Conservation (phyloP, 1,140 invertebrate genomes). For the Maniola jurtina region DNA sequence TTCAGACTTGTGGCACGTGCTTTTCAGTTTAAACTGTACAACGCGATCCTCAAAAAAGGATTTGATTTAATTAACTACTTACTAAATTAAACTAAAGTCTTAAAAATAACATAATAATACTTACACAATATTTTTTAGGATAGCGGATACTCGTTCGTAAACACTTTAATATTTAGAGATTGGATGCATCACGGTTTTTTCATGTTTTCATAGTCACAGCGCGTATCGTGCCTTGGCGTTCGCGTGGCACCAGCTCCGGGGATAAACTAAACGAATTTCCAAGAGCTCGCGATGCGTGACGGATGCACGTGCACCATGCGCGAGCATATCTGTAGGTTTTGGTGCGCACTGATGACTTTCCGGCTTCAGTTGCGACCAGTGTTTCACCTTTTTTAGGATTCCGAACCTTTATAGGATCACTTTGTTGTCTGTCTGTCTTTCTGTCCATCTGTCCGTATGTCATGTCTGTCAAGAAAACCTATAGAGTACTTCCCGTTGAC, state of each 20-base stretch:
- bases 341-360: slow-evolving; percentile 16
- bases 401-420: too few species aligned
- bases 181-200: slow-evolving; percentile 17
- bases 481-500: too few species aligned
- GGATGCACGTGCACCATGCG: slow-evolving; percentile 61
- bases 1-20: too few species aligned
- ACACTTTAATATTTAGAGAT: slow-evolving; percentile 22
- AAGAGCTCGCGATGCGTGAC: slow-evolving; percentile 65
- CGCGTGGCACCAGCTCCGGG: slow-evolving; percentile 55
- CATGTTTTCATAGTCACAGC: slow-evolving; percentile 53
- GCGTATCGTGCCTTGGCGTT: slow-evolving; percentile 56
- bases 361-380: slow-evolving; percentile 4
- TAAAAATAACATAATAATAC: background rate
- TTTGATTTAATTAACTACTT: too few species aligned
- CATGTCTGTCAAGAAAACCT: too few species aligned
- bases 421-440: too few species aligned
- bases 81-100: background rate
- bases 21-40: too few species aligned
- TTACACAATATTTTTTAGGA: slow-evolving; percentile 5
- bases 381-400: too few species aligned
- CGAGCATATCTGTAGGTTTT: slow-evolving; percentile 42
- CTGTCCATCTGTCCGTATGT: too few species aligned
- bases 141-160: background rate
- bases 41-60: background rate
- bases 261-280: slow-evolving; percentile 70